phyloP scores from a whole-genome alignment of 2,113 vertebrate genomes.

The Sisor rabdophorus region DNA sequence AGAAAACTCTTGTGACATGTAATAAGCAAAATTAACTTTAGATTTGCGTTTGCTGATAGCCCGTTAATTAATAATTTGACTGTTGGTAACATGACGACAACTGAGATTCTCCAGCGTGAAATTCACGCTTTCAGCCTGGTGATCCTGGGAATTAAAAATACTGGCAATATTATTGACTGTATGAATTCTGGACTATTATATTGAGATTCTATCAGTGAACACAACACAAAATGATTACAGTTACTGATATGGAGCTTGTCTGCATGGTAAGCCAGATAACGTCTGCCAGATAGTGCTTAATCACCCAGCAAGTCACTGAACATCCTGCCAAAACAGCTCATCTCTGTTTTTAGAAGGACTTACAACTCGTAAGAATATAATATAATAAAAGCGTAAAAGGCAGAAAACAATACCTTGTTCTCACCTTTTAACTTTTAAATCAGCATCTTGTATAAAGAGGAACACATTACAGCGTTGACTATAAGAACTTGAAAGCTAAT shows the following conservation, averaged over 20 bases:
- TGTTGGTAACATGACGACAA: too few relatives aligned
- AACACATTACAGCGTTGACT: not conserved
- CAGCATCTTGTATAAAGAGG: not conserved
- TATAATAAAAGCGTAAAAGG: not conserved
- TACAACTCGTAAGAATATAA: too few relatives aligned
- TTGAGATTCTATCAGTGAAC: not conserved
- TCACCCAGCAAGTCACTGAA: not conserved
- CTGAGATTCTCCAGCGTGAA: too few relatives aligned
- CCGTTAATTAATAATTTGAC: too few relatives aligned
- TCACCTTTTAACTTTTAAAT: conserved; percentile 6
- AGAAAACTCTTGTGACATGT: too few relatives aligned
- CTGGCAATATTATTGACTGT: too few relatives aligned
- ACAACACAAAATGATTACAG: not conserved
- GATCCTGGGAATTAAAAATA: too few relatives aligned
- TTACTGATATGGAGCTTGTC: not conserved
- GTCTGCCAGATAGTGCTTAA: not conserved
- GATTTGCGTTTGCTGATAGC: too few relatives aligned
- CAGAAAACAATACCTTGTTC: not conserved
- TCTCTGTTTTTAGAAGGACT: not conserved
- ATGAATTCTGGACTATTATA: not conserved
- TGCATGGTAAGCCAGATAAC: not conserved
- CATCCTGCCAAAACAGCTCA: not conserved
- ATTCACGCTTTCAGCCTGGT: too few relatives aligned
- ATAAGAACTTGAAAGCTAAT: not conserved
- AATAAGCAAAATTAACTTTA: too few relatives aligned